Base-by-base conservation (phyloP, 2,113 vertebrate genomes). In the Otolemur garnettii region DNA sequence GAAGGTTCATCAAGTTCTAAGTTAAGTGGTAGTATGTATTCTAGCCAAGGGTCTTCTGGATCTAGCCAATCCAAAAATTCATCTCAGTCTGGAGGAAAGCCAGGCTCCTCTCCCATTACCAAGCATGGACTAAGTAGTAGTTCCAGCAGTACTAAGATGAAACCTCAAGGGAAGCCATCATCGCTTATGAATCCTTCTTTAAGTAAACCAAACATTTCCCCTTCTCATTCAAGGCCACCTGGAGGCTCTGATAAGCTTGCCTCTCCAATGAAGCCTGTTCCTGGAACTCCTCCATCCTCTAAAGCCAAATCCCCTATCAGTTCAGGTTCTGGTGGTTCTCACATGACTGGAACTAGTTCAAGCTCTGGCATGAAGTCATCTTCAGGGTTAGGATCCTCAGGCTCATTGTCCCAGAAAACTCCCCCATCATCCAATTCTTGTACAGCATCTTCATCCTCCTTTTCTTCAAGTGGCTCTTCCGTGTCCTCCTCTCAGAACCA, bases 301-400 rank as follows among this genome's bases (percentile, higher is more conserved):
- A 99, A 99, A 98, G 99, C 99, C 0, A 99, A 99, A 98, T 99
- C 99, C 0, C 99, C 99, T 28, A 99, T 99, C 98, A 99, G 99
- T 96, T 99, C 99, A 42, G 98, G 99, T 50, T 99, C 99, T 11
- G 99, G 99, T 94, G 98, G 99, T 68, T 98, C 99, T 72, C 99
- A 99, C 55, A 98, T 99, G 97, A 99, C 99, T 8, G 99, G 99
- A 83, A 96, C 98, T 0, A 97, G 98, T 7, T 98, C 98, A 3
- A 98, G 99, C 45, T 99, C 99, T 10, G 99, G 99, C 96, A 99
- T 99, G 90, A 99, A 99, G 72, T 99, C 99, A 0, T 98, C 99
- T 97, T 99, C 98, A 97, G 98, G 98, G 85, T 99, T 98, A 99
- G 99, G 97, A 98, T 98, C 98, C 77, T 99, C 98, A 28, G 99